phyloP scores from a whole-genome alignment of 2,888 invertebrate genomes.

The Drosophila vallismaia region DNA sequence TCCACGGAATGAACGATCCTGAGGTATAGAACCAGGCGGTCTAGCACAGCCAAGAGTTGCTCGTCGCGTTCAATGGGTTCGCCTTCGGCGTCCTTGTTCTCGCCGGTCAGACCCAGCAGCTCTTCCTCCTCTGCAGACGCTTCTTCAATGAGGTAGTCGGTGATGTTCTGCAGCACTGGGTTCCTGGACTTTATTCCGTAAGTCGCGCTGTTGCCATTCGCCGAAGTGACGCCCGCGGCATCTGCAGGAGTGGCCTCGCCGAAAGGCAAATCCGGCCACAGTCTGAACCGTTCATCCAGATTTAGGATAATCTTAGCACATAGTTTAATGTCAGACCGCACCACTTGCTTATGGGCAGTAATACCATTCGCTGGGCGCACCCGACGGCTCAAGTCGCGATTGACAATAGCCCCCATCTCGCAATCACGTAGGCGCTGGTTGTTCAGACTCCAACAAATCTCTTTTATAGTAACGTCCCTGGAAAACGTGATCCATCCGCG shows the following conservation, averaged over 20 bases:
- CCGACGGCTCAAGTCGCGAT: slow-evolving; percentile 96
- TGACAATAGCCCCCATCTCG: slow-evolving; percentile 92
- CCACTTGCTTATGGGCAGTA: slow-evolving; percentile 93
- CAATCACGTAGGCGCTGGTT: slow-evolving; percentile 89
- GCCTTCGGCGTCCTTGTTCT: slow-evolving; percentile 84
- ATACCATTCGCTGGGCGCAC: slow-evolving; percentile 96
- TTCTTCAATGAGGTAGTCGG: slow-evolving; percentile 98
- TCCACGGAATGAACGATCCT: slow-evolving; percentile 99
- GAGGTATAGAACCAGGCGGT: slow-evolving; percentile 94
- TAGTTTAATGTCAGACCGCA: slow-evolving; percentile 95
- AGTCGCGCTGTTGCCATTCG: slow-evolving; percentile 44
- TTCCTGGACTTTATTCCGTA: slow-evolving; percentile 93
- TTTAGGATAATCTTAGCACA: slow-evolving; percentile 96
- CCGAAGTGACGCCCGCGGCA: slow-evolving; percentile 19
- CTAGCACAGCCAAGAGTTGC: slow-evolving; percentile 88
- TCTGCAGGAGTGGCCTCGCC: slow-evolving; percentile 3
- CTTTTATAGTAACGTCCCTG: slow-evolving; percentile 98
- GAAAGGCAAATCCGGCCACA: slow-evolving; percentile 87
- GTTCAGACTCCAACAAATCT: slow-evolving; percentile 99
- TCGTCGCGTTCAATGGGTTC: slow-evolving; percentile 89
- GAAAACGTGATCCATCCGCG: slow-evolving; percentile 99
- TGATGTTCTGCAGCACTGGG: slow-evolving; percentile 97
- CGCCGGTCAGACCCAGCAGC: slow-evolving; percentile 87
- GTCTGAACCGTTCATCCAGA: slow-evolving; percentile 92
- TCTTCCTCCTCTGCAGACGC: slow-evolving; percentile 99